These are phyloP conservation scores for Calliopum simillimum DNA, from an alignment of 2,888 invertebrate genomes.

Conservation along the genomic window DNA sequence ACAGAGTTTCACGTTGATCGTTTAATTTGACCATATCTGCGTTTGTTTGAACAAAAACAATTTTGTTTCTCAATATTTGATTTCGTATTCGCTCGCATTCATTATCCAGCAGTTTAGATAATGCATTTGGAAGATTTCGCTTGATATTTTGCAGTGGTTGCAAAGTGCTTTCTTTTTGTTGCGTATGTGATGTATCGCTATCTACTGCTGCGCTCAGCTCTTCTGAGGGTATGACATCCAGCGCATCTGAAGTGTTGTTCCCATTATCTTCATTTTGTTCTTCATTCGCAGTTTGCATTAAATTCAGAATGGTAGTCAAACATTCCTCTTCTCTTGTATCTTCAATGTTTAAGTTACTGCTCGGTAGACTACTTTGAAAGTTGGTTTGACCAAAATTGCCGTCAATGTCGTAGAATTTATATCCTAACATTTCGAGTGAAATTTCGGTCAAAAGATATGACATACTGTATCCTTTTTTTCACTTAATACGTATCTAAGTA, in stretches of 20 bases:
- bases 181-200: neutral
- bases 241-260: no score
- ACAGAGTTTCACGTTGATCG: slow-evolving; percentile 30
- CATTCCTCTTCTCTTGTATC: slow-evolving; percentile 46
- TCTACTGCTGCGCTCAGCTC: neutral
- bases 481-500: neutral
- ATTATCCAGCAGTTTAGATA: slow-evolving; percentile 47
- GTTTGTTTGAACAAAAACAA: slow-evolving; percentile 37
- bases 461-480: slow-evolving; percentile 47
- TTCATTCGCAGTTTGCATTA: slow-evolving; percentile 33
- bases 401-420: slow-evolving; percentile 62
- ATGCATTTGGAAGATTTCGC: neutral
- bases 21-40: slow-evolving; percentile 32
- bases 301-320: slow-evolving; percentile 38
- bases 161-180: slow-evolving; percentile 6
- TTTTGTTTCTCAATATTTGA: slow-evolving; percentile 46
- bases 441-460: slow-evolving; percentile 64
- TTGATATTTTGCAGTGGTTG: neutral
- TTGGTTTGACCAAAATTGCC: slow-evolving; percentile 57
- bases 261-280: neutral
- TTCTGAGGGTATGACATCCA: neutral
- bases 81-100: slow-evolving; percentile 47
- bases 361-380: slow-evolving; percentile 52
- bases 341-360: neutral
- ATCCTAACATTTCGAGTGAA: slow-evolving; percentile 64